A percentile compares a stretch with the other conserved stretches of the same genome.
Evolutionary conservation across 2,113 vertebrate genomes (phyloP).

Genomic region (Corythornis vintsioides): DNA sequence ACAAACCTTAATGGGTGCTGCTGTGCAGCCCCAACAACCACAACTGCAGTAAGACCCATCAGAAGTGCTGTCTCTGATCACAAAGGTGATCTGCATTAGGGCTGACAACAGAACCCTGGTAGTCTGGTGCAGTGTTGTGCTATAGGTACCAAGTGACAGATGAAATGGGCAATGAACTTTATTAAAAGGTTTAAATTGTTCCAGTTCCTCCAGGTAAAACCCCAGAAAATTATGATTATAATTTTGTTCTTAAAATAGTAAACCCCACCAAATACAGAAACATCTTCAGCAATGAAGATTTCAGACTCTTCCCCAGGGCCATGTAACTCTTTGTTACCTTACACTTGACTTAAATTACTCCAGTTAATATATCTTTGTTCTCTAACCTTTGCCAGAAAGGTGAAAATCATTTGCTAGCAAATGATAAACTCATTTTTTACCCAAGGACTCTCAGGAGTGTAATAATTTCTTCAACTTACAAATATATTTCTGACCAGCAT

Average conservation of each 20-base stretch:
- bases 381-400: constrained; percentile 66
- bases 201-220: not conserved
- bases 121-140: not conserved
- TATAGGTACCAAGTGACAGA: not conserved
- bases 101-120: not conserved
- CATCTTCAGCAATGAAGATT: not conserved
- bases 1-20: not conserved
- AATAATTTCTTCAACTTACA: constrained; percentile 46
- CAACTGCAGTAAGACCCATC: not conserved
- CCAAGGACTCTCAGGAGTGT: constrained; percentile 41
- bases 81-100: not conserved
- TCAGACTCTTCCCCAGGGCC: constrained; percentile 39
- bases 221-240: constrained; percentile 9
- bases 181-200: not conserved
- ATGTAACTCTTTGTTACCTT: constrained; percentile 30
- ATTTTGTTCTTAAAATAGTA: constrained; percentile 5
- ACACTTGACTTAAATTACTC: constrained; percentile 38
- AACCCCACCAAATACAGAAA: not conserved
- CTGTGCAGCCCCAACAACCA: not conserved
- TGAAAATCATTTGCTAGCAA: constrained; percentile 57
- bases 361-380: constrained; percentile 51
- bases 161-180: not conserved
- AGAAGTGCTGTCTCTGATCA: not conserved
- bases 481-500: not conserved
- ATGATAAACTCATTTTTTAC: constrained; percentile 42